These are phyloP conservation scores for Dolomedes plantarius DNA, from an alignment of 2,888 invertebrate genomes.

Conservation along the genomic window DNA sequence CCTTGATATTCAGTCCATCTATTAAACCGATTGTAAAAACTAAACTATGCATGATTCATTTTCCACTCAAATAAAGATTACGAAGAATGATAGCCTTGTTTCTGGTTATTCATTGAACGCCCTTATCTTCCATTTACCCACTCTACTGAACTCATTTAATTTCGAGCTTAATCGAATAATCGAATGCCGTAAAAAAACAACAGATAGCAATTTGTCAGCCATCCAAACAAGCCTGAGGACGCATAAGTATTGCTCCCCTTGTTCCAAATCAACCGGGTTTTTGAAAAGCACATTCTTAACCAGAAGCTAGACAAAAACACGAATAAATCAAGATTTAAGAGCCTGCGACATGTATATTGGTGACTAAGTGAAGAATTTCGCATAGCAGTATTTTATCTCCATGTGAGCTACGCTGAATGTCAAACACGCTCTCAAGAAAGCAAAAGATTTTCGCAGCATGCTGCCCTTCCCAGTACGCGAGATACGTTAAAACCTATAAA, in stretches of 20 bases:
- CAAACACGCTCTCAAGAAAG: conserved; percentile 28
- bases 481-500: conserved; percentile 64
- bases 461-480: conserved; percentile 55
- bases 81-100: neutral
- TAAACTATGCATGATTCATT: neutral
- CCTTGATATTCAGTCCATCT: too few species aligned
- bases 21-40: too few species aligned
- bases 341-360: conserved; percentile 37
- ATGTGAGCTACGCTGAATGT: conserved; percentile 25
- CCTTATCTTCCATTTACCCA: neutral
- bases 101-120: neutral
- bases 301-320: conserved; percentile 49
- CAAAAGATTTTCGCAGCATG: conserved; percentile 48
- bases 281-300: neutral
- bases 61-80: neutral
- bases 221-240: conserved; percentile 22
- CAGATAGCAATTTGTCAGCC: neutral
- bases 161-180: neutral
- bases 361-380: conserved; percentile 62
- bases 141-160: neutral
- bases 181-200: neutral
- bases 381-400: conserved; percentile 63
- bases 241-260: conserved; percentile 42
- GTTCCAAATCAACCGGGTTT: neutral
- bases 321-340: conserved; percentile 60